Evolutionary conservation across 2,888 invertebrate species (phyloP), one percentile per base, ranked within the genome.

Genomic region (Sphaerophoria taeniata): DNA sequence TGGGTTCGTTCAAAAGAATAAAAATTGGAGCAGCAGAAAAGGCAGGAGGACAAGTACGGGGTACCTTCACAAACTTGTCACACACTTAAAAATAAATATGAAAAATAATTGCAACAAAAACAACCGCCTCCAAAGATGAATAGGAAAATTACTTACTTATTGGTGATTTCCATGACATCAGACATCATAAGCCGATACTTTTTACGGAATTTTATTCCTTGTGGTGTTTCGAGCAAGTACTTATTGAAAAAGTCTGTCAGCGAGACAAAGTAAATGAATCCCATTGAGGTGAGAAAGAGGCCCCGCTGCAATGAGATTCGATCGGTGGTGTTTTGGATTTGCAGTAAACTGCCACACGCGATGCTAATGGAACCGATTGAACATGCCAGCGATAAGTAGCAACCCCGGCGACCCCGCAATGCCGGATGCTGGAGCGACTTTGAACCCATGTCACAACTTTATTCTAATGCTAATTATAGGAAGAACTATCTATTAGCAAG

Each of bases 91-190:
- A 24, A 24, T 24, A 24, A 24, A 24, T 24, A 24, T 24, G 24
- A 24, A 24, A 24, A 24, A 24, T 24, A 24, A 24, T 24, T 24
- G 24, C 24, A 24, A 24, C 24, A 24, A 24, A 24, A 24, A 24
- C 24, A 24, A 24, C 2, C 24, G 24, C 2, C 24, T 24, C 24
- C 24, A 49, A 14, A 14, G 43, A 49, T 2, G 16, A 31, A 6
- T 11, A 47, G 16, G 14, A 14, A 55, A 16, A 12, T 3, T 51
- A 69, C 36, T 93, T 89, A 96, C 96, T 96, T 96, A 92, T 96
- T 96, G 65, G 94, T 95, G 87, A 96, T 95, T 90, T 96, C 96
- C 88, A 95, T 93, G 60, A 95, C 94, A 88, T 96, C 95, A 9
- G 94, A 94, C 88, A 93, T 93, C 89, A 93, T 94, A 14, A 96